These are phyloP conservation scores for Ceratitis capitata DNA, from an alignment of 1,140 invertebrate species.

Conservation along the genomic window DNA sequence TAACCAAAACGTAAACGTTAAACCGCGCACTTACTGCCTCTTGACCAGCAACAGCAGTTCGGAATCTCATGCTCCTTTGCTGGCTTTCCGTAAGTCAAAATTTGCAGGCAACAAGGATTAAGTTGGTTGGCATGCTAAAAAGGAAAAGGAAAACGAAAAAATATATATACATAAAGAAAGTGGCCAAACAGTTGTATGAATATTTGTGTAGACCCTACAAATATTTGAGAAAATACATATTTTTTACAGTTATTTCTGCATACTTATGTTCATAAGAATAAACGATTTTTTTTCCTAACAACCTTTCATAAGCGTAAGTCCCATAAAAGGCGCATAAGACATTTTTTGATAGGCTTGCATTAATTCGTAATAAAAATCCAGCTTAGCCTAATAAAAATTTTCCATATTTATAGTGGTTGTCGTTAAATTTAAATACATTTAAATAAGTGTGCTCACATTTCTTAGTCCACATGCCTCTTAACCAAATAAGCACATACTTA, in stretches of 20 bases:
- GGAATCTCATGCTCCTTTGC: neutral
- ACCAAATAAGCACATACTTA: no score
- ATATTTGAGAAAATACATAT: neutral
- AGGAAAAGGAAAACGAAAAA: no score
- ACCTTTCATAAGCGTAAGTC: neutral
- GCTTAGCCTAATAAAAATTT: neutral
- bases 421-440: neutral
- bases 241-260: neutral
- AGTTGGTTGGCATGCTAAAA: neutral
- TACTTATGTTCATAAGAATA: neutral
- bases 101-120: neutral
- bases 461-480: neutral
- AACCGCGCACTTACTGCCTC: neutral
- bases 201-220: neutral
- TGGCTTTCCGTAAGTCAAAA: neutral
- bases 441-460: neutral
- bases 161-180: no score
- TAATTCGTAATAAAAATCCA: conserved; percentile 28
- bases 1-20: neutral
- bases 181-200: neutral
- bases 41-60: neutral
- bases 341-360: conserved; percentile 19
- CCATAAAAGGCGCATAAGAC: neutral
- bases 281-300: neutral
- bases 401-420: conserved; percentile 1